Percentiles rank a stretch among this genome's conserved stretches.
phyloP scores from a whole-genome alignment of 1,140 invertebrate species.

The Hirudo medicinalis region DNA sequence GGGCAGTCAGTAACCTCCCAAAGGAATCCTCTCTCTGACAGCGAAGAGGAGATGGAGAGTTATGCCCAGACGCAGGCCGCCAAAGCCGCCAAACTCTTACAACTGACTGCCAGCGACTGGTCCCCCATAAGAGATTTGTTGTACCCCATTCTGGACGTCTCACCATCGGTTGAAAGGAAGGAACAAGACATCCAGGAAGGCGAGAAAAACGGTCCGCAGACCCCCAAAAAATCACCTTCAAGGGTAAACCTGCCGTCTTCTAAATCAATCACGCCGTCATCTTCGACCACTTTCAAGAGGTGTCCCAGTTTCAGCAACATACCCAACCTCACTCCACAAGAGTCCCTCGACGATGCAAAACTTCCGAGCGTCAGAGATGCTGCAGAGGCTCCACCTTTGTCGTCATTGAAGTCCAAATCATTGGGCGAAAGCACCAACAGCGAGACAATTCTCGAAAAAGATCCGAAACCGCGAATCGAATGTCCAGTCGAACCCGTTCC shows the following conservation, averaged over 20 bases:
- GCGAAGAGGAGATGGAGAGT: neutral
- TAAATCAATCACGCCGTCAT: too few relatives aligned
- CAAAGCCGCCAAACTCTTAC: constrained; percentile 1
- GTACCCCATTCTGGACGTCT: constrained; percentile 45
- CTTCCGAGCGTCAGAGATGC: neutral
- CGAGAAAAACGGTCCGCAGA: neutral
- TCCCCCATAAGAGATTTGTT: constrained; percentile 45
- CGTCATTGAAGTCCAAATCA: neutral
- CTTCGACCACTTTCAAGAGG: neutral
- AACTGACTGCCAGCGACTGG: constrained; percentile 32
- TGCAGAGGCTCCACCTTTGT: neutral
- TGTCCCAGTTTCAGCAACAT: neutral
- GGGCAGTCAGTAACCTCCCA: neutral
- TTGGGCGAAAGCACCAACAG: too few relatives aligned
- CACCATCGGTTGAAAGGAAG: constrained; percentile 43
- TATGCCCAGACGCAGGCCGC: constrained; percentile 1
- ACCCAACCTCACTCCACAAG: neutral
- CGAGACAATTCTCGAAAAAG: too few relatives aligned
- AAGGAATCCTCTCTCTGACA: neutral
- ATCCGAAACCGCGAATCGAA: too few relatives aligned
- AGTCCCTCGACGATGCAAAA: neutral
- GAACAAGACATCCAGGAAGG: constrained; percentile 39
- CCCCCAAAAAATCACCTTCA: too few relatives aligned
- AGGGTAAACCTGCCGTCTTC: too few relatives aligned
- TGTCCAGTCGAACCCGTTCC: too few relatives aligned